Evolutionary conservation across 2,113 vertebrate genomes (phyloP).

Genomic region (Neodontobutis hainanensis): DNA sequence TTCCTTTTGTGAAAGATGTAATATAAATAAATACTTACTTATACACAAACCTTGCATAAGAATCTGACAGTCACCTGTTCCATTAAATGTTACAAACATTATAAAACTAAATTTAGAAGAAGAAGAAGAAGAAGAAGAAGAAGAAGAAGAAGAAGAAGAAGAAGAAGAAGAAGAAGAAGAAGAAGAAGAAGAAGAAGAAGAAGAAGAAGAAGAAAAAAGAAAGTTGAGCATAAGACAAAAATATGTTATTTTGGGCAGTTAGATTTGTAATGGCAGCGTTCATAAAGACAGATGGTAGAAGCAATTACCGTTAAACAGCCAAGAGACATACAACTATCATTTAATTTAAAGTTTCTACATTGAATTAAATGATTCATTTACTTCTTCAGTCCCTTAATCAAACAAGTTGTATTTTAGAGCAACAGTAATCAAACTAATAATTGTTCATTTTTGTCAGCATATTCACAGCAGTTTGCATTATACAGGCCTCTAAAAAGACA

Average conservation of each 20-base stretch:
- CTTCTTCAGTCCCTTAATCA: not conserved
- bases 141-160: no score
- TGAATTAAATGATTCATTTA: not conserved
- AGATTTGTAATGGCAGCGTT: constrained; percentile 34
- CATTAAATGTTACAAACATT: no score
- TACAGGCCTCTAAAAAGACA: no score
- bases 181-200: constrained; percentile 3
- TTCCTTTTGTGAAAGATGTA: not conserved
- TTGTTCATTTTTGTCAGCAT: not conserved
- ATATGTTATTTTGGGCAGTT: constrained; percentile 29
- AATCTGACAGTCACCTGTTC: no score
- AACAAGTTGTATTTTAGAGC: not conserved
- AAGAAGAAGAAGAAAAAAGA: not conserved
- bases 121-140: no score
- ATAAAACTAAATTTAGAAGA: no score
- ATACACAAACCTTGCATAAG: no score
- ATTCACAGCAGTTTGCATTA: not conserved
- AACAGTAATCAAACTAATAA: not conserved
- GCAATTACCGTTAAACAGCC: constrained; percentile 10
- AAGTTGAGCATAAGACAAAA: not conserved
- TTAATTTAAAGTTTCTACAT: constrained; percentile 19
- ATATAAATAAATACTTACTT: no score
- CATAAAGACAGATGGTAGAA: constrained; percentile 34
- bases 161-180: not conserved
- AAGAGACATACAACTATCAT: constrained; percentile 15